Percentiles rank a stretch among this genome's conserved stretches.
Evolutionary conservation across 2,113 vertebrate species (phyloP).

Genomic region (Agelaius phoeniceus): DNA sequence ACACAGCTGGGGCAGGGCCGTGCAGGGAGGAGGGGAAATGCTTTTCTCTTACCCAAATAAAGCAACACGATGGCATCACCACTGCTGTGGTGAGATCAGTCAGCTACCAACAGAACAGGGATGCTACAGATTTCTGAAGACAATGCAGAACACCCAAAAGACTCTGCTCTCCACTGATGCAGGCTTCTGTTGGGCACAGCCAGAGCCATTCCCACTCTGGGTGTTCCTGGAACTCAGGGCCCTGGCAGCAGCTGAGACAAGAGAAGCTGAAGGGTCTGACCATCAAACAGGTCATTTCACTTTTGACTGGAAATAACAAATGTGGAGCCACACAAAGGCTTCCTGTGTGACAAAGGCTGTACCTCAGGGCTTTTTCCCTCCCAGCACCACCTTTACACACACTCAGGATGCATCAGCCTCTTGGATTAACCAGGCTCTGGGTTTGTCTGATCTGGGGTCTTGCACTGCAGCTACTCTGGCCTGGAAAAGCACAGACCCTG

Average conservation of each 20-base stretch:
- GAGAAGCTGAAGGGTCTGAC: background rate
- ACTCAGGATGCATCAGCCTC: background rate
- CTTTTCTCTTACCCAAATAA: background rate
- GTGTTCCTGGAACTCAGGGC: background rate
- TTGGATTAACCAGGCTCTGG: background rate
- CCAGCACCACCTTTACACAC: fast-evolving
- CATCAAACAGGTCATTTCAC: background rate
- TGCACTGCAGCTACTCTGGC: too few relatives aligned
- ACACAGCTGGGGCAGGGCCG: fast-evolving
- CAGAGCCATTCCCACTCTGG: background rate
- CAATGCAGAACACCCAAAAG: background rate
- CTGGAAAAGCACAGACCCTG: fast-evolving
- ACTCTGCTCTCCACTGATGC: background rate
- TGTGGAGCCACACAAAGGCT: background rate
- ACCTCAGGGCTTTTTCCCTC: background rate
- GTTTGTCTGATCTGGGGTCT: background rate
- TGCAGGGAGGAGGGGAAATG: background rate
- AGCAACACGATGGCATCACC: background rate
- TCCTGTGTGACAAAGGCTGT: background rate
- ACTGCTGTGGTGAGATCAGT: background rate
- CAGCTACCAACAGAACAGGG: background rate
- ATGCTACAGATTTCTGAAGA: fast-evolving
- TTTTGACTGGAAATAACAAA: background rate
- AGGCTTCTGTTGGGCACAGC: background rate
- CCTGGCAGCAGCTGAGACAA: background rate